Conservation (phyloP, 1,140 invertebrate species). For the Trachelipus rathkii region DNA sequence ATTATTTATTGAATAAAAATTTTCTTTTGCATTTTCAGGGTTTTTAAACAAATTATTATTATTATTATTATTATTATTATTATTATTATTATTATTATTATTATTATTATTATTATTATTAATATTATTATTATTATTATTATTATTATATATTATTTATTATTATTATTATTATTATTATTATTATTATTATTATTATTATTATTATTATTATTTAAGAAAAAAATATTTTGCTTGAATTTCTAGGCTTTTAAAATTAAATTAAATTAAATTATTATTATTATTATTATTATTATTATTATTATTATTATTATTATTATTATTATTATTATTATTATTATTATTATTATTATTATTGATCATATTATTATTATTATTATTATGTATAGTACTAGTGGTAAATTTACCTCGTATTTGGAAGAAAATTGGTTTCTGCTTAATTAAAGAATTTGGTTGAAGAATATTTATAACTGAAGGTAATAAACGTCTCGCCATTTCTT, state of each 20-base stretch:
- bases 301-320: conserved; percentile 5
- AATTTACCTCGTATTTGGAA: no score
- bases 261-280: background rate
- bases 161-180: conserved; percentile 15
- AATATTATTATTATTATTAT: conserved; percentile 8
- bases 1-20: no score
- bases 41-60: no score
- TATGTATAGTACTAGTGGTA: no score
- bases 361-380: background rate
- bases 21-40: no score
- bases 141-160: conserved; percentile 15
- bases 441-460: no score
- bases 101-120: conserved; percentile 15
- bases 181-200: conserved; percentile 15
- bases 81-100: conserved; percentile 15
- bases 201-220: background rate
- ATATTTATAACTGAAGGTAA: no score
- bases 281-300: conserved; percentile 15
- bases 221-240: no score
- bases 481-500: no score
- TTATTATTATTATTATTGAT: background rate
- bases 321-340: conserved; percentile 8
- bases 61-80: background rate
- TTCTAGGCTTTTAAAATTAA: background rate
- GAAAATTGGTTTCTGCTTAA: no score